Conservation (phyloP, 2,113 vertebrate species). For the Tupaia tana region DNA sequence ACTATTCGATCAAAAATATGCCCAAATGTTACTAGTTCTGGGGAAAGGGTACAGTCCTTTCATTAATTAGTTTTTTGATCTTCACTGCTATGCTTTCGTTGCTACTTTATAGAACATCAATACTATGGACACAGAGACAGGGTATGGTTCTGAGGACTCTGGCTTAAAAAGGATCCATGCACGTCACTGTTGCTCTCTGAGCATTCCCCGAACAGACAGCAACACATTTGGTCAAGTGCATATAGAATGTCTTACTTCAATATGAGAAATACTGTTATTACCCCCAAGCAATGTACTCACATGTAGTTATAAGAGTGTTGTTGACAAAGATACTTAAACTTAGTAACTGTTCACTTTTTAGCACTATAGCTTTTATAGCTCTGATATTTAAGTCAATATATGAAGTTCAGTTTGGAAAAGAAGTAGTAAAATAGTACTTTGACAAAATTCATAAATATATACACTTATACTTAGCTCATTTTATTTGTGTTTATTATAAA, state of each 20-base stretch:
- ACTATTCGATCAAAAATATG: slow-evolving; percentile 11
- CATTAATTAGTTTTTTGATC: background rate
- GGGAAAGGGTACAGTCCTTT: background rate
- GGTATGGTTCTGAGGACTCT: background rate
- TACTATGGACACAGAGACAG: background rate
- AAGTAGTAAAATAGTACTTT: background rate
- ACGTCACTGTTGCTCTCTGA: background rate
- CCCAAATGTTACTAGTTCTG: slow-evolving; percentile 28
- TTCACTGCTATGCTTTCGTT: background rate
- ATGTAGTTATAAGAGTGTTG: background rate
- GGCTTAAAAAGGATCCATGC: background rate
- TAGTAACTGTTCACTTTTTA: background rate
- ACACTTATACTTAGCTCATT: background rate
- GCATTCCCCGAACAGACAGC: background rate
- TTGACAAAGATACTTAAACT: background rate
- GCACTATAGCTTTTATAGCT: background rate
- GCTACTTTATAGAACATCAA: background rate
- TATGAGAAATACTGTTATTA: background rate
- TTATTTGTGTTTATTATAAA: background rate
- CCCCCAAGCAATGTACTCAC: background rate
- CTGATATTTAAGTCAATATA: background rate
- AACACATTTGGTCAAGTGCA: background rate
- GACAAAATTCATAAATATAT: background rate
- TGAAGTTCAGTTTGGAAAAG: background rate
- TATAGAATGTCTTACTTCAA: background rate